Conservation (phyloP, 2,113 vertebrate genomes). For the Trogon surrucura region DNA sequence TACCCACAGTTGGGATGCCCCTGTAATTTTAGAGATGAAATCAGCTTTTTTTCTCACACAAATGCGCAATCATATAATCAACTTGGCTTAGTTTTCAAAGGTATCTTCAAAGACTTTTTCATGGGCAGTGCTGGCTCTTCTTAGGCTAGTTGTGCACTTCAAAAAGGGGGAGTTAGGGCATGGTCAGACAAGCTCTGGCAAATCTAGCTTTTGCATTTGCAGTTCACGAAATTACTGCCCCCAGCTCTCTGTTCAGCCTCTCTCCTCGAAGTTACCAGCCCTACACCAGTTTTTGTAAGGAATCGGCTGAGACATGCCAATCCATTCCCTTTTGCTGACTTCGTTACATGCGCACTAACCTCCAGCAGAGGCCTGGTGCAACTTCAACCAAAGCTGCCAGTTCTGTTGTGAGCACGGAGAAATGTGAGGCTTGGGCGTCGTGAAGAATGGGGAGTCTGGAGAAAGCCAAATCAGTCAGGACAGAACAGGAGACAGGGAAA, state of each 20-base stretch:
- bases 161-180: background rate
- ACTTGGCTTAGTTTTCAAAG: background rate
- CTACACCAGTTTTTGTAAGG: background rate
- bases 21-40: background rate
- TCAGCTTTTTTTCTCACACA: background rate
- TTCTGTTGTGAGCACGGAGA: background rate
- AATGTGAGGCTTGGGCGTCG: background rate
- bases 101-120: slow-evolving; percentile 24
- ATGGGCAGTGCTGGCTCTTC: background rate
- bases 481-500: background rate
- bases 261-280: background rate
- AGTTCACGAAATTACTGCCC: background rate
- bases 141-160: background rate
- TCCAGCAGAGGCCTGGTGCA: background rate
- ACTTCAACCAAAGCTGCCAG: background rate
- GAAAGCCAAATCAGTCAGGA: background rate
- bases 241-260: background rate
- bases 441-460: background rate
- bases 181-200: slow-evolving; percentile 17
- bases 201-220: background rate
- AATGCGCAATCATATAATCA: background rate
- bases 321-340: background rate
- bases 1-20: background rate
- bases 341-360: background rate
- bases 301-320: background rate